A percentile compares a stretch with the other conserved stretches of the same genome.
phyloP scores from a whole-genome alignment of 2,888 invertebrate genomes.

The Eristalinus aeneus region DNA sequence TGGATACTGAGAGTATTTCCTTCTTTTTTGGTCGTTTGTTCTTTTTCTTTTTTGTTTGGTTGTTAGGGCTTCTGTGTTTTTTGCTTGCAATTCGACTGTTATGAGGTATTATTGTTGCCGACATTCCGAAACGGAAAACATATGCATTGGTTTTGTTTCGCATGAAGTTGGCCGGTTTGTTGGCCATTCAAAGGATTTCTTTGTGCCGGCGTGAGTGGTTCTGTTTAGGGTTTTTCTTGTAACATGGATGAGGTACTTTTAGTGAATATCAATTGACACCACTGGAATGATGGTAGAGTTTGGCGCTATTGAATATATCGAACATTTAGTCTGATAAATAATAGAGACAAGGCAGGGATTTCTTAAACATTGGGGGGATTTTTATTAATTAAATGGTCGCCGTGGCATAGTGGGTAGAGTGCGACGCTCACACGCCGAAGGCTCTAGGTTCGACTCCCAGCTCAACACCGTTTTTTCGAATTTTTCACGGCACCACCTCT shows the following conservation, averaged over 20 bases:
- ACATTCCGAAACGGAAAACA: background rate
- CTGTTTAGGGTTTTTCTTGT: background rate
- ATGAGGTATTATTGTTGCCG: slow-evolving; percentile 14
- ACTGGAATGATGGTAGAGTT: background rate
- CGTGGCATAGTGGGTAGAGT: no score
- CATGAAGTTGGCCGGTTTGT: background rate
- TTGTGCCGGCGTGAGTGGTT: background rate
- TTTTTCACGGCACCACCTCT: no score
- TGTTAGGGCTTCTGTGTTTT: background rate
- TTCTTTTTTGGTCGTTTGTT: no score
- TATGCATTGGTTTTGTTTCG: background rate
- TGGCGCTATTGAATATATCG: no score
- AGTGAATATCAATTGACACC: background rate
- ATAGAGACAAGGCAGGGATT: no score
- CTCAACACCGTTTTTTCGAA: no score
- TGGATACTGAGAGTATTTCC: slow-evolving; percentile 6
- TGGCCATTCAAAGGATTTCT: background rate
- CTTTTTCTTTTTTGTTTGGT: background rate
- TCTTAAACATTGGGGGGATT: no score
- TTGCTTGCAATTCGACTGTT: background rate
- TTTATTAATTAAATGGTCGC: no score
- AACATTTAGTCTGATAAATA: no score
- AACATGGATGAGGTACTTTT: background rate
- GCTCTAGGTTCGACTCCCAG: no score
- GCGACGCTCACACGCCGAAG: no score